Percentiles rank a stretch among this genome's conserved stretches.
Conservation (phyloP, 2,113 vertebrate species). For the Sinocyclocheilus anophthalmus region DNA sequence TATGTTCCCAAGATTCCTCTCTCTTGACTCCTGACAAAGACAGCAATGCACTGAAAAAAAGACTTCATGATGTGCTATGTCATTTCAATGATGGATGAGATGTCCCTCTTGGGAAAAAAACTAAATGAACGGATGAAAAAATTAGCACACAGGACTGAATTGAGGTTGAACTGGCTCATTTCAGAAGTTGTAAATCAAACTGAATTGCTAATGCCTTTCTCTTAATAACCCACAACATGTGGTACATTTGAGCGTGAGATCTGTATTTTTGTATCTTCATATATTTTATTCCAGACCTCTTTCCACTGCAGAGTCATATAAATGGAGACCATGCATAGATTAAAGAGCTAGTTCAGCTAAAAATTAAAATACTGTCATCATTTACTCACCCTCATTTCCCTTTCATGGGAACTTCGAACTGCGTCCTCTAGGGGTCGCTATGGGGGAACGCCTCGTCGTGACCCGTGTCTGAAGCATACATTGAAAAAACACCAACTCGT, state of each 20-base stretch:
- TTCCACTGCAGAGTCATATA: neutral
- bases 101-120: slow-evolving; percentile 38
- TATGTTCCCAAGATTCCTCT: slow-evolving; percentile 28
- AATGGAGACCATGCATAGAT: neutral
- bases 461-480: too few species aligned
- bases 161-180: slow-evolving; percentile 24
- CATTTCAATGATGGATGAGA: slow-evolving; percentile 55
- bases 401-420: too few species aligned
- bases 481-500: too few species aligned
- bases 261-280: neutral
- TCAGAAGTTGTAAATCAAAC: slow-evolving; percentile 43
- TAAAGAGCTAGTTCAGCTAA: neutral
- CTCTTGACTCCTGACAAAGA: slow-evolving; percentile 31
- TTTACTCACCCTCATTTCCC: neutral
- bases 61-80: slow-evolving; percentile 53
- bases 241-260: neutral
- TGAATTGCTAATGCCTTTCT: slow-evolving; percentile 40
- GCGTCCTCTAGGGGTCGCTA: too few species aligned
- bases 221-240: slow-evolving; percentile 39
- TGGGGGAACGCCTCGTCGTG: too few species aligned
- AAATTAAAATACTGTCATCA: neutral
- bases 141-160: slow-evolving; percentile 26
- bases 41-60: slow-evolving; percentile 25
- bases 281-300: slow-evolving; percentile 1
- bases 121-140: slow-evolving; percentile 31